Base-by-base conservation (phyloP, 2,113 vertebrate genomes). In the Atractosteus spatula region DNA sequence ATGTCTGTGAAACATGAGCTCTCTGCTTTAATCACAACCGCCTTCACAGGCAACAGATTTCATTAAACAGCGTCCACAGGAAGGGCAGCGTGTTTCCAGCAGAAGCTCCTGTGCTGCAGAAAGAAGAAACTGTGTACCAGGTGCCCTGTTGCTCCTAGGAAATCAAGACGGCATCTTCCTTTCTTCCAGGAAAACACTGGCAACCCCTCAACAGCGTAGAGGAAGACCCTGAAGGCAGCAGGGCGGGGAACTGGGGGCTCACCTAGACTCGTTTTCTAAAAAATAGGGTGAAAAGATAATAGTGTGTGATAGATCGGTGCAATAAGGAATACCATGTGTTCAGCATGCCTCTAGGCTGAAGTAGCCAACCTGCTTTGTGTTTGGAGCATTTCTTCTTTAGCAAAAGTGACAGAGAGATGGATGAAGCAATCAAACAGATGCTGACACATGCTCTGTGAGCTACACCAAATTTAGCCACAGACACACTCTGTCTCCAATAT, bases 11-110 rank as follows among this genome's bases (percentile, higher is more conserved):
- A 2, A 29, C 29, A 1, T 29, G 29, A 29, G 29, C 29, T 29
- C 29, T 29, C 29, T 29, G 29, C 29, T 29, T 29, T 29, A 29
- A 29, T 29, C 29, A 29, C 29, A 29, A 29, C 29, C 29, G 29
- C 29, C 29, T 83, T 84, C 80, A 81, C 43, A 17, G 81, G 80
- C 79, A 81, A 81, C 77, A 83, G 84, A 78, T 87, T 88, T 87
- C 86, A 88, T 85, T 86, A 86, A 82, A 80, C 81, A 83, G 78
- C 85, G 82, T 81, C 70, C 84, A 87, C 80, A 84, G 83, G 75
- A 78, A 81, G 83, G 80, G 78, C 83, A 78, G 80, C 78, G 80
- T 84, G 82, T 76, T 83, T 85, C 85, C 85, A 45, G 79, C 81
- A 81, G 11, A 68, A 54, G 1, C 12, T 42, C 29, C 42, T 41